Conservation (phyloP, 2,113 vertebrate genomes). For the Melanostigma gelatinosum region DNA sequence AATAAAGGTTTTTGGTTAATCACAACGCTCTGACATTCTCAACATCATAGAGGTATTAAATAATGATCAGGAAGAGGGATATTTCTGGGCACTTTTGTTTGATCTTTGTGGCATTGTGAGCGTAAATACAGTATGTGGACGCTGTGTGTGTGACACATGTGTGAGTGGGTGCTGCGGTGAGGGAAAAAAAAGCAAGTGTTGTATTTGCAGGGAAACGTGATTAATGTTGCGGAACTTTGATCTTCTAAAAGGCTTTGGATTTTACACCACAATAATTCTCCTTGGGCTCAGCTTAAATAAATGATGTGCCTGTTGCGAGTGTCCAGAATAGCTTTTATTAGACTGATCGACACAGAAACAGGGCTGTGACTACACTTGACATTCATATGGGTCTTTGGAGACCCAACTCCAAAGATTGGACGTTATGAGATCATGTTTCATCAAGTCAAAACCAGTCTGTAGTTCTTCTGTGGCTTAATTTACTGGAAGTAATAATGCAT, state of each 20-base stretch:
- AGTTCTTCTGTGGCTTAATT: neutral
- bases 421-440: constrained; percentile 40
- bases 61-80: constrained; percentile 35
- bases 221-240: constrained; percentile 83
- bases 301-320: constrained; percentile 74
- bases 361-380: constrained; percentile 2
- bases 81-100: constrained; percentile 46
- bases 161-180: constrained; percentile 21
- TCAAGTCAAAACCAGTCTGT: constrained; percentile 25
- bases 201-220: constrained; percentile 75
- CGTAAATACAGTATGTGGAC: constrained; percentile 33
- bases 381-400: constrained; percentile 10
- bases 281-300: constrained; percentile 77
- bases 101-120: constrained; percentile 56
- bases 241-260: constrained; percentile 82
- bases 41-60: constrained; percentile 37
- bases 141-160: neutral
- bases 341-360: constrained; percentile 55
- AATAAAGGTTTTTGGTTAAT: constrained; percentile 1
- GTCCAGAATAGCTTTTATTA: constrained; percentile 70
- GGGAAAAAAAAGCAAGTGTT: constrained; percentile 15
- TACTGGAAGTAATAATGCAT: neutral
- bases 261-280: constrained; percentile 83
- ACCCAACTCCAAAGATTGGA: constrained; percentile 29
- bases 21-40: neutral